Evolutionary conservation across 2,797 vertebrate genomes (phyloP).

Genomic region (Acanthurus tractus): DNA sequence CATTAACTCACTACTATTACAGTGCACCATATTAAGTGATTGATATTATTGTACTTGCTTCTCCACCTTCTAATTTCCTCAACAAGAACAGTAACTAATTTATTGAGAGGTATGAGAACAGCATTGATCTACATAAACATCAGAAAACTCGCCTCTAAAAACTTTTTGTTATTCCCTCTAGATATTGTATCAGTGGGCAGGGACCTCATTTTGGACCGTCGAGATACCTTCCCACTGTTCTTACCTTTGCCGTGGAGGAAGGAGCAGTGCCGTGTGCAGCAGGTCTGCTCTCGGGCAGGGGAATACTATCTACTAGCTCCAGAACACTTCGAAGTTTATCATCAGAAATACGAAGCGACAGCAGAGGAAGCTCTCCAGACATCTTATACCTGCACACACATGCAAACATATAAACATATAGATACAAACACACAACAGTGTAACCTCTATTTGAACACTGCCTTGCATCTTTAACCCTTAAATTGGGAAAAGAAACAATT

Average conservation of each 20-base stretch:
- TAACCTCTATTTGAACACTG: background rate
- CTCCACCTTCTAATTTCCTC: background rate
- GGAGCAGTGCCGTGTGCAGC: slow-evolving; percentile 63
- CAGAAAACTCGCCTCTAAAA: background rate
- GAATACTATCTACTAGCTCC: slow-evolving; percentile 94
- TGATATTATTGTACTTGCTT: background rate
- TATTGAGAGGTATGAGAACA: too few species aligned
- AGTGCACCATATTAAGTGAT: background rate
- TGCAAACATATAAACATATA: slow-evolving; percentile 29
- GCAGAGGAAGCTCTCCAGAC: slow-evolving; percentile 91
- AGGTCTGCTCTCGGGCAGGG: slow-evolving; percentile 88
- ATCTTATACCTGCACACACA: slow-evolving; percentile 91
- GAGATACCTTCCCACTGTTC: background rate
- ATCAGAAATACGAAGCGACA: slow-evolving; percentile 94
- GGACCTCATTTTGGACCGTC: background rate
- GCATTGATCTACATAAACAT: background rate
- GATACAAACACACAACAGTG: background rate
- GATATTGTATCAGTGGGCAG: background rate
- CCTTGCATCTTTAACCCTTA: background rate
- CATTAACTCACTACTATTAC: background rate
- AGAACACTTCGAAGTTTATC: slow-evolving; percentile 91
- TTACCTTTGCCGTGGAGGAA: slow-evolving; percentile 85
- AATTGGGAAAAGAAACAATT: background rate
- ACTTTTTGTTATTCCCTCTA: background rate
- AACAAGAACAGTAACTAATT: background rate